phyloP scores from a whole-genome alignment of 2,113 vertebrate species.

The Pimephales promelas region DNA sequence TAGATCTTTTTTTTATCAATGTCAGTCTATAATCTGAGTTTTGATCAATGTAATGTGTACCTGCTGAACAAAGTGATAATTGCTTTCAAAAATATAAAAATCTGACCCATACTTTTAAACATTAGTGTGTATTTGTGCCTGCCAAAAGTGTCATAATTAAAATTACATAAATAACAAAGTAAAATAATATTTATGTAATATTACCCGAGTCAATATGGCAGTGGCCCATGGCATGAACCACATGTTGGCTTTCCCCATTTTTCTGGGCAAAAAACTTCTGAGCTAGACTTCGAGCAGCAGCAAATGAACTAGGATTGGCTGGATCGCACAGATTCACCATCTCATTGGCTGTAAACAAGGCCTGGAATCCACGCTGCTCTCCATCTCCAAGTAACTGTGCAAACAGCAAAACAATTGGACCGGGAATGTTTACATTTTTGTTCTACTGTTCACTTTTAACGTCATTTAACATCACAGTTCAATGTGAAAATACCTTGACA shows the following conservation, averaged over 20 bases:
- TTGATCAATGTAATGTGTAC: too few relatives aligned
- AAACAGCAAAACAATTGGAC: not conserved
- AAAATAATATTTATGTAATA: not conserved
- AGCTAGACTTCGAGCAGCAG: constrained; percentile 75
- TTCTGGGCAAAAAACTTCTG: constrained; percentile 81
- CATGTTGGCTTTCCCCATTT: constrained; percentile 92
- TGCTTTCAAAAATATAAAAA: too few relatives aligned
- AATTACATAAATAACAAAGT: not conserved
- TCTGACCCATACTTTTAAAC: too few relatives aligned
- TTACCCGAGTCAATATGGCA: constrained; percentile 95
- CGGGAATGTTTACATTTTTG: not conserved
- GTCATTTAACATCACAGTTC: not conserved
- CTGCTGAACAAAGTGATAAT: too few relatives aligned
- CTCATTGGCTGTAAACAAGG: constrained; percentile 88
- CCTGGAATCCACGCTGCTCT: constrained; percentile 91
- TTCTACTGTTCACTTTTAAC: too few relatives aligned
- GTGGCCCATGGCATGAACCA: constrained; percentile 88
- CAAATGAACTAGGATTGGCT: constrained; percentile 76
- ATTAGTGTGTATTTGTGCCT: not conserved
- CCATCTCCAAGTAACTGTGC: constrained; percentile 82
- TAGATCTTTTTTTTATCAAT: too few relatives aligned
- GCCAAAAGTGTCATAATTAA: not conserved
- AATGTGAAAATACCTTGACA: constrained; percentile 78
- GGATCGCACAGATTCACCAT: constrained; percentile 90
- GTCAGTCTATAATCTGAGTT: too few relatives aligned